phyloP scores from a whole-genome alignment of 2,797 vertebrate species.

The Sebastiscus albofasciatus region DNA sequence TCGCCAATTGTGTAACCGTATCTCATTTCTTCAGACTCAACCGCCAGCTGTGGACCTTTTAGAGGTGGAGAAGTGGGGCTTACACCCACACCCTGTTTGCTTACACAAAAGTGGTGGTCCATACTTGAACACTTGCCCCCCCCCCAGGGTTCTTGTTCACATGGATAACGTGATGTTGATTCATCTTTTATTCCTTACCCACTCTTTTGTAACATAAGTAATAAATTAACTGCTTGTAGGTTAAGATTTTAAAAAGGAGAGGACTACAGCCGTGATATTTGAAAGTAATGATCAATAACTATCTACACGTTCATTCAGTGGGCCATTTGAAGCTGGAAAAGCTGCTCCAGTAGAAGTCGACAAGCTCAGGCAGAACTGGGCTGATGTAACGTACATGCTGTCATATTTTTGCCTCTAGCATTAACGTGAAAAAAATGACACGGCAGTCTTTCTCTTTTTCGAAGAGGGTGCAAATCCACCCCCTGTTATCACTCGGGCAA shows the following conservation, averaged over 20 bases:
- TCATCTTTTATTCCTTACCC: background rate
- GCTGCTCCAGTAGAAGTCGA: background rate
- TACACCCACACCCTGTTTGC: slow-evolving; percentile 51
- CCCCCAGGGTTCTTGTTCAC: slow-evolving; percentile 7
- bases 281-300: background rate
- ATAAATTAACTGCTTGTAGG: background rate
- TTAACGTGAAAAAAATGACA: background rate
- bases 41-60: slow-evolving; percentile 61
- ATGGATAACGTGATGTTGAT: slow-evolving; percentile 14
- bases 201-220: background rate
- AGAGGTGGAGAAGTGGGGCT: slow-evolving; percentile 48
- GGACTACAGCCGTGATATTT: background rate
- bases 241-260: background rate
- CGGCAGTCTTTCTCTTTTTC: background rate
- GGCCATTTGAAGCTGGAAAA: slow-evolving; percentile 4
- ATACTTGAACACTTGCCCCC: slow-evolving; percentile 24
- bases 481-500: background rate
- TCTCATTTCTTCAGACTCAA: slow-evolving; percentile 47
- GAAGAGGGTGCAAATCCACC: background rate
- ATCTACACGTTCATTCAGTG: background rate
- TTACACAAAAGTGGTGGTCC: slow-evolving; percentile 57
- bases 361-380: slow-evolving; percentile 33
- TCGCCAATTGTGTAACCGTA: slow-evolving; percentile 66
- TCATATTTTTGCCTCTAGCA: slow-evolving; percentile 31
- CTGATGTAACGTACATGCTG: background rate